Evolutionary conservation across 2,888 invertebrate genomes (phyloP).

Genomic region (Euzophera pinguis): DNA sequence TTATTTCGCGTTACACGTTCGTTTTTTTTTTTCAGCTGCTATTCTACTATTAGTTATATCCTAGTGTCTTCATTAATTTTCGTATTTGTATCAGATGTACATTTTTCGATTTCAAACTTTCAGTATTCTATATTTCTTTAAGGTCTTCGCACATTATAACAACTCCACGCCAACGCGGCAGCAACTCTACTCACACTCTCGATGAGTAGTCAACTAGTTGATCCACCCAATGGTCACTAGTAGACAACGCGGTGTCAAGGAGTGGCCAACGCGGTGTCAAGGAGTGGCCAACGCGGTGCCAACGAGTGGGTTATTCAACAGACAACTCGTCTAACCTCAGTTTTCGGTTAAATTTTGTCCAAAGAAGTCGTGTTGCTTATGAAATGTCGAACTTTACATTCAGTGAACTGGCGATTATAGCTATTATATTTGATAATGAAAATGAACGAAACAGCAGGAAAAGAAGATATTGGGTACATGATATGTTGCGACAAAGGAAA

Average conservation of each 20-base stretch:
- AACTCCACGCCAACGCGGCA: not conserved
- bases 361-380: conserved; percentile 16
- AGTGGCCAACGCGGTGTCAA: too few species aligned
- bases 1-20: too few species aligned
- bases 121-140: too few species aligned
- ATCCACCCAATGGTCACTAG: conserved; percentile 16
- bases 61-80: too few species aligned
- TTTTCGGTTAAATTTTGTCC: conserved; percentile 14
- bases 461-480: conserved; percentile 13
- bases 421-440: conserved; percentile 15
- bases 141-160: not conserved
- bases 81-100: too few species aligned
- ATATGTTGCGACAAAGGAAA: conserved; percentile 9
- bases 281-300: conserved; percentile 12
- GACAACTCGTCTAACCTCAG: conserved; percentile 8
- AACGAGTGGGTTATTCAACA: conserved; percentile 1
- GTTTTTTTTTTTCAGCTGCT: too few species aligned
- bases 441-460: conserved; percentile 13
- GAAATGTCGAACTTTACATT: conserved; percentile 17
- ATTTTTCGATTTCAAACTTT: too few species aligned
- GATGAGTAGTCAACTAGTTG: conserved; percentile 17
- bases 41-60: too few species aligned
- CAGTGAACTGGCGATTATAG: conserved; percentile 16
- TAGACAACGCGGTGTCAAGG: conserved; percentile 13
- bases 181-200: conserved; percentile 12